Base-by-base conservation (phyloP, 2,113 vertebrate species). In the Cephalopterus ornatus region DNA sequence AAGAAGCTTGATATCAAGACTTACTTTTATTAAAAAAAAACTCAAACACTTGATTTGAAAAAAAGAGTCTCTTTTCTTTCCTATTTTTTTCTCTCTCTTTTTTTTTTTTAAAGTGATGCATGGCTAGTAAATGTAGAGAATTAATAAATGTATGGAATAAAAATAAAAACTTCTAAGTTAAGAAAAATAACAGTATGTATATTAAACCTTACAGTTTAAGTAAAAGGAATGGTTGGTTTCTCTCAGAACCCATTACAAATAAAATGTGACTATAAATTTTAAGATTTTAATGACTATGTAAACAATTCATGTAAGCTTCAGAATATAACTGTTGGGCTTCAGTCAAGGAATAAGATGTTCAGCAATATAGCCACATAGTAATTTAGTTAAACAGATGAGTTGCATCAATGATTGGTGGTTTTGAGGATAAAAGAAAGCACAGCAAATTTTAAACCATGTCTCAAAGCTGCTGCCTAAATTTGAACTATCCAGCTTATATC, bases 391-490 rank as follows among this genome's bases (percentile, higher is more conserved):
- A 63, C 19, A 46, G 22, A 80, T 77, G 26, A 89, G 22, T 12
- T 84, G 7, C 49, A 56, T 78, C 4, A 4, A 33, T 81, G 52
- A 67, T 12, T 77, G 30, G 28, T 87, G 63, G 46, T 24, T 75
- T 89, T 75, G 81, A 92, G 52, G 75, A 89, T 71, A 76, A 83
- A 93, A 82, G n/a, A 41, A 89, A 90, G 49, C 20, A 50, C 53
- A 77, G 61, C 49, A 86, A 87, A 87, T 72, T 91, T 75, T 82
- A 78, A 92, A 77, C 37, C 72, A 15, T 75, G 44, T 63, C 47
- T 90, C 52, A 66, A 86, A 88, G 27, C 24, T 4, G 1, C 49
- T 80, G 56, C 19, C 26, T 93, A 27, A 33, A 49, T 91, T 62
- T 12, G 0, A 91, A 74, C 20, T 58, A 61, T 46, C 27, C 27